Conservation (phyloP, 2,113 vertebrate species). For the Petrocephalus microphthalmus region DNA sequence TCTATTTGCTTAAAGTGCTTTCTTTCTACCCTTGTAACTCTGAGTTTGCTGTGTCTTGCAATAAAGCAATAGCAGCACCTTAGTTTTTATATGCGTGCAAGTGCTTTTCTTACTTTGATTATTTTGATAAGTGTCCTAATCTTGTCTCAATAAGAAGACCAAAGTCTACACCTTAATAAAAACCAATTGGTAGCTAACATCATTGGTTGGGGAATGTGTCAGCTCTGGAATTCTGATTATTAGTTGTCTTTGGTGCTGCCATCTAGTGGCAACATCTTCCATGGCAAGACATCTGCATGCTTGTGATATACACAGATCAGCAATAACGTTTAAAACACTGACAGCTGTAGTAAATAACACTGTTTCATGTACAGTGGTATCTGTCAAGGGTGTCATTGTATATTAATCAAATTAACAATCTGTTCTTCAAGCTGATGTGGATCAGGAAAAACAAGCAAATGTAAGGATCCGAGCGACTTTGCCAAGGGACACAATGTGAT, state of each 20-base stretch:
- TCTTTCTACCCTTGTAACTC: neutral
- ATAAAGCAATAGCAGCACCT: neutral
- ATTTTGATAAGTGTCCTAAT: constrained; percentile 6
- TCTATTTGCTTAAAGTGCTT: neutral
- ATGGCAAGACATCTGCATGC: neutral
- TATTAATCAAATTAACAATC: neutral
- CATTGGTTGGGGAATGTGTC: neutral
- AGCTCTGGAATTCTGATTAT: neutral
- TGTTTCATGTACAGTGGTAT: neutral
- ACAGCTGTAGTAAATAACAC: neutral
- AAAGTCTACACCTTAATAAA: constrained; percentile 11
- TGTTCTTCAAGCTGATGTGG: neutral
- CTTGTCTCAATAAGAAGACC: constrained; percentile 10
- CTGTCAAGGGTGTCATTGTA: neutral
- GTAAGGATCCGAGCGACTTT: neutral
- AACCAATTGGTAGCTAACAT: neutral
- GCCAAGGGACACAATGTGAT: neutral
- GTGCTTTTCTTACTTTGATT: neutral
- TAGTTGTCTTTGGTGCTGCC: neutral
- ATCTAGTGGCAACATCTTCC: neutral
- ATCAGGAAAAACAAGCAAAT: neutral
- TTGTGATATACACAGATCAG: neutral
- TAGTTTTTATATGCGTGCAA: neutral
- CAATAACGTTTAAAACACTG: neutral
- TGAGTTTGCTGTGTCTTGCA: neutral